A percentile compares a stretch with the other conserved stretches of the same genome.
These are phyloP conservation scores for Lampris megalopsis DNA, from an alignment of 2,113 vertebrate genomes.

Conservation along the genomic window DNA sequence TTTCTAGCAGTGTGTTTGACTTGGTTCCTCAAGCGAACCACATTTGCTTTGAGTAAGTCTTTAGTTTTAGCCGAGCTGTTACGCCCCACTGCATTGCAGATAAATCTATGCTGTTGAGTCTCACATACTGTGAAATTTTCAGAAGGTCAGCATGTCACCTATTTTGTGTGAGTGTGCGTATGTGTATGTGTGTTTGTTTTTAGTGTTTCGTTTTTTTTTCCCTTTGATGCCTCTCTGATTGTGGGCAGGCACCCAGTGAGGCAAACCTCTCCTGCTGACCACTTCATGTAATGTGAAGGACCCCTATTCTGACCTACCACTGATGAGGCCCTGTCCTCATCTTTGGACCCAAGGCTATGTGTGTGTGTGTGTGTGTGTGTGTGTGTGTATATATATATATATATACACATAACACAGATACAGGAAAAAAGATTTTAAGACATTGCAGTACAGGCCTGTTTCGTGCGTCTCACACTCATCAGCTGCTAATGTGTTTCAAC, in stretches of 20 bases:
- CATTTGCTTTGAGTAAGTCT: background rate
- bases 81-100: background rate
- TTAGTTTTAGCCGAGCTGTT: background rate
- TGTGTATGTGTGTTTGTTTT: background rate
- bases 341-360: too few relatives aligned
- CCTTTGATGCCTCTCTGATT: conserved; percentile 7
- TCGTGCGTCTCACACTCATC: too few relatives aligned
- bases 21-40: background rate
- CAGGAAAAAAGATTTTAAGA: too few relatives aligned
- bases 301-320: background rate
- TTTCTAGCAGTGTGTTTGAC: background rate
- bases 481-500: too few relatives aligned
- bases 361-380: background rate
- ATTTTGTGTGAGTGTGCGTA: background rate
- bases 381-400: background rate
- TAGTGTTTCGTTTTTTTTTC: background rate
- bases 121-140: conserved; percentile 1
- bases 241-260: background rate
- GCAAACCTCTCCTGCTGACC: background rate
- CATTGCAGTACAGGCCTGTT: too few relatives aligned
- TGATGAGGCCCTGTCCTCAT: background rate
- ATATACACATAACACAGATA: too few relatives aligned
- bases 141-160: background rate
- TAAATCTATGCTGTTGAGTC: background rate
- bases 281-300: background rate